Percentiles rank a stretch among this genome's conserved stretches.
phyloP scores from a whole-genome alignment of 1,140 invertebrate genomes.

The Periplaneta americana region DNA sequence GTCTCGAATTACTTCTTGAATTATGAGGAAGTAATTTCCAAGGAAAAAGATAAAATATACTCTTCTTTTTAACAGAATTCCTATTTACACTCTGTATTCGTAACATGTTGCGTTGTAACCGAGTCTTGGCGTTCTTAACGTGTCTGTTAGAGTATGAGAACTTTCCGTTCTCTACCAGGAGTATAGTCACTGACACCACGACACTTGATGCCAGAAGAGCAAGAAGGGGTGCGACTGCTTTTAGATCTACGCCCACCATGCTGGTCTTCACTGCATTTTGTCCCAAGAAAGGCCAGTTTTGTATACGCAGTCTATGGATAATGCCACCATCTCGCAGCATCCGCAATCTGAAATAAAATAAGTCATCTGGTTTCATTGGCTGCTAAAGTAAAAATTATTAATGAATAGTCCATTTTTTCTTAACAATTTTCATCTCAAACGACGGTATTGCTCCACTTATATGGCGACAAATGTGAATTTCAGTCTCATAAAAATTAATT shows the following conservation, averaged over 20 bases:
- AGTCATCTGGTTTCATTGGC: no score
- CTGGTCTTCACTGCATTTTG: no score
- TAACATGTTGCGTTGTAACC: background rate
- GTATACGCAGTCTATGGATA: background rate
- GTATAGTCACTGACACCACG: background rate
- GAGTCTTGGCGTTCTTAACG: background rate
- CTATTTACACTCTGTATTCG: background rate
- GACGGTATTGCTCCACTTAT: no score
- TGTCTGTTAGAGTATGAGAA: background rate
- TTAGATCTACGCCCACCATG: background rate
- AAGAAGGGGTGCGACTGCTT: background rate
- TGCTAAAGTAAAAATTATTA: no score
- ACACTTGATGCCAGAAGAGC: background rate
- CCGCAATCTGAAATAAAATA: background rate
- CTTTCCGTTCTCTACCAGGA: background rate
- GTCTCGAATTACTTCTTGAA: no score
- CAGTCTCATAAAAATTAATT: no score
- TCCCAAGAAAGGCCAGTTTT: background rate
- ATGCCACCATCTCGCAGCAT: conserved; percentile 1
- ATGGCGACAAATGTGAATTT: no score
- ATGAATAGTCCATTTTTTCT: no score
- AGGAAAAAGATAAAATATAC: no score
- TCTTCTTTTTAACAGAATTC: no score
- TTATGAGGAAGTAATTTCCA: no score
- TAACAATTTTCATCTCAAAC: no score